Evolutionary conservation across 2,113 vertebrate species (phyloP).

Genomic region (Alouatta palliata): DNA sequence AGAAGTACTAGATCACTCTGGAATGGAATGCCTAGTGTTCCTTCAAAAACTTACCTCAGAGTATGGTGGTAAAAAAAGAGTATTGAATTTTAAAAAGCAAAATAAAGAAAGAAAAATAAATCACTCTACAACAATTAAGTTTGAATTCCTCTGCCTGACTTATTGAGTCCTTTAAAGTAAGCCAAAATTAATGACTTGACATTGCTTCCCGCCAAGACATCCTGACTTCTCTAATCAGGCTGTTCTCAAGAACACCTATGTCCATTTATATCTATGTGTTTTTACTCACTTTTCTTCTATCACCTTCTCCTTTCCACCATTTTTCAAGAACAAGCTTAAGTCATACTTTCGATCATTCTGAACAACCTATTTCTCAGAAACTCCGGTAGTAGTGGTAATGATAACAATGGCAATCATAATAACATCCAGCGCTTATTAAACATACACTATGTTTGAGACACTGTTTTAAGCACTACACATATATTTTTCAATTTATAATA

Average conservation of each 20-base stretch:
- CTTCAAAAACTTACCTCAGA: not conserved
- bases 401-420: conserved; percentile 2
- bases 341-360: not conserved
- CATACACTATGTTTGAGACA: not conserved
- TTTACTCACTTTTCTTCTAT: conserved; percentile 36
- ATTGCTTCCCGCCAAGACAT: conserved; percentile 9
- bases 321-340: conserved; percentile 5
- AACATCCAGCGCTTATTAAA: not conserved
- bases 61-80: not conserved
- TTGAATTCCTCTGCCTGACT: not conserved
- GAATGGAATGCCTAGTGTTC: not conserved
- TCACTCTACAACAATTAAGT: not conserved
- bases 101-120: not conserved
- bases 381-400: not conserved
- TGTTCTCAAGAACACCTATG: not conserved
- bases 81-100: not conserved
- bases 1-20: not conserved
- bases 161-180: conserved; percentile 3
- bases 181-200: not conserved
- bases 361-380: conserved; percentile 13
- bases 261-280: not conserved
- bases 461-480: not conserved
- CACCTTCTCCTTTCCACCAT: conserved; percentile 2
- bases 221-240: conserved; percentile 14
- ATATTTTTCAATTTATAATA: conserved; percentile 21